A percentile compares a stretch with the other conserved stretches of the same genome.
phyloP scores from a whole-genome alignment of 2,888 invertebrate species.

The Pecten maximus region DNA sequence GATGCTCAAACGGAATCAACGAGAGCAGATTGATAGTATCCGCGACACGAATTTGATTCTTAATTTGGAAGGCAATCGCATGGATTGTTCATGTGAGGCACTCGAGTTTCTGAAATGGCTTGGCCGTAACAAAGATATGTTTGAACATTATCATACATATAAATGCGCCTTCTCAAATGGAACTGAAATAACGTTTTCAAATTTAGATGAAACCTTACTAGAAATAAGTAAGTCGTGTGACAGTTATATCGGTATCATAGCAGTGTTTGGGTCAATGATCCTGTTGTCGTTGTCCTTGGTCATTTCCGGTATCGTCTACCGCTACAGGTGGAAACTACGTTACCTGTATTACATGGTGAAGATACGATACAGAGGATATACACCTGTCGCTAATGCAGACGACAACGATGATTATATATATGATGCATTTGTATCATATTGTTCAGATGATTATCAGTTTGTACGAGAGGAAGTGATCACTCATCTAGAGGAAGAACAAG shows the following conservation, averaged over 20 bases:
- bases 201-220: neutral
- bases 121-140: neutral
- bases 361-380: constrained; percentile 37
- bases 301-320: constrained; percentile 39
- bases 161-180: neutral
- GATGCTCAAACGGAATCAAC: neutral
- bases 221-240: constrained; percentile 14
- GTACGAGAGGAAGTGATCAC: constrained; percentile 45
- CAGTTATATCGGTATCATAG: constrained; percentile 10
- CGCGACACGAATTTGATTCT: neutral
- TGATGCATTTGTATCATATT: constrained; percentile 65
- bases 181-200: neutral
- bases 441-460: constrained; percentile 53
- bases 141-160: neutral
- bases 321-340: constrained; percentile 49
- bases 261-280: neutral
- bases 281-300: neutral
- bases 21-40: neutral
- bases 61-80: neutral
- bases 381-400: neutral
- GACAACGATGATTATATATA: constrained; percentile 51
- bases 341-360: constrained; percentile 51
- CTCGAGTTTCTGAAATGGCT: constrained; percentile 38
- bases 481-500: constrained; percentile 50
- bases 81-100: constrained; percentile 26